Conservation (phyloP, 2,113 vertebrate species). For the Desmodus rotundus region DNA sequence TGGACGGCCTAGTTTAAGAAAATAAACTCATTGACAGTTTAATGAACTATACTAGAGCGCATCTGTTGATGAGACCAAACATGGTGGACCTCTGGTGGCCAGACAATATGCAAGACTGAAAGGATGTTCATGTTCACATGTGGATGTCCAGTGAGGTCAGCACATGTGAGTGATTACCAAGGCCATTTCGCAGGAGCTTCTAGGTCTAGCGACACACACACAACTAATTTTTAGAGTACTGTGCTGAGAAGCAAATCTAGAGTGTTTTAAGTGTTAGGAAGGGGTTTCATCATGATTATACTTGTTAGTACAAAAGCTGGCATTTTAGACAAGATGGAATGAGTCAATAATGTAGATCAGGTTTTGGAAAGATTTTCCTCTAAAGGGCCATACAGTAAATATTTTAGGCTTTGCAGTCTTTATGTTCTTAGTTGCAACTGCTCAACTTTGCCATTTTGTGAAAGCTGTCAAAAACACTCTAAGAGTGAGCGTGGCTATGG, state of each 20-base stretch:
- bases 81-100: neutral
- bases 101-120: neutral
- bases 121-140: neutral
- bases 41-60: neutral
- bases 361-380: neutral
- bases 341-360: neutral
- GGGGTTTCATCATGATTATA: neutral
- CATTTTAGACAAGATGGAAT: neutral
- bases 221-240: neutral
- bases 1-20: neutral
- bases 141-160: neutral
- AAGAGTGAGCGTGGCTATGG: neutral
- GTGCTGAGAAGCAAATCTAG: neutral
- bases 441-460: neutral
- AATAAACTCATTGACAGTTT: neutral
- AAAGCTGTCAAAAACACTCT: neutral
- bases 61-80: neutral
- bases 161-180: neutral
- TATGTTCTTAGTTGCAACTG: neutral
- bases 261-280: neutral
- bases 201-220: neutral
- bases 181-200: neutral
- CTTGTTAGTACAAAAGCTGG: neutral
- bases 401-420: neutral
- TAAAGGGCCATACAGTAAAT: neutral